Percentiles rank a stretch among this genome's conserved stretches.
Conservation (phyloP, 23 tunicate species). For the Styela plicata region DNA sequence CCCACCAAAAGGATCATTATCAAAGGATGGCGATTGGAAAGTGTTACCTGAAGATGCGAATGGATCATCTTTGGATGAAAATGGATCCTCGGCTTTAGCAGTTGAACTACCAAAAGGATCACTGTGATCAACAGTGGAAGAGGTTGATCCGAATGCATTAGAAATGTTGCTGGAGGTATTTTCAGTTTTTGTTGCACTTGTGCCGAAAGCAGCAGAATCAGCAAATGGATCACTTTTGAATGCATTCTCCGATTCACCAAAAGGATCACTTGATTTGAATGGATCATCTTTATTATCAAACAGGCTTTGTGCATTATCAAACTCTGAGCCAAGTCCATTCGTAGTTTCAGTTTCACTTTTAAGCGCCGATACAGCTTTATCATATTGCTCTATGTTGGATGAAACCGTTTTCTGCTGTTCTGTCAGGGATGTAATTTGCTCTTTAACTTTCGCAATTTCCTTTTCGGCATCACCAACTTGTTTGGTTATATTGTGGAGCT, state of each 20-base stretch:
- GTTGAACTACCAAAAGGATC: constrained; percentile 64
- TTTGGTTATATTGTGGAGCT: constrained; percentile 36
- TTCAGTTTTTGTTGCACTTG: neutral
- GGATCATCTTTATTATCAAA: constrained; percentile 11
- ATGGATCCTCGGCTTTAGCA: neutral
- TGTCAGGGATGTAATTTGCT: constrained; percentile 36
- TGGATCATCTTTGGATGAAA: constrained; percentile 8
- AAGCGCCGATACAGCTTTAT: constrained; percentile 70
- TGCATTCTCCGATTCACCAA: neutral
- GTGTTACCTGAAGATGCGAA: constrained; percentile 5
- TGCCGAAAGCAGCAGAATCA: neutral
- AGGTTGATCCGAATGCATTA: neutral
- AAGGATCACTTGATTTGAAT: neutral
- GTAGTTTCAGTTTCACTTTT: constrained; percentile 41
- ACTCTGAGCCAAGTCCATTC: neutral
- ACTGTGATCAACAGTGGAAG: constrained; percentile 53
- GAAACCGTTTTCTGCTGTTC: constrained; percentile 53
- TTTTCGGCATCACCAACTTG: constrained; percentile 52
- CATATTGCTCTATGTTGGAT: constrained; percentile 85
- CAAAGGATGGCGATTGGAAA: constrained; percentile 1
- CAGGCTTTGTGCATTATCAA: neutral
- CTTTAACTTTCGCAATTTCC: constrained; percentile 65
- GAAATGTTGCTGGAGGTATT: neutral
- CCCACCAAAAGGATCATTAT: constrained; percentile 67
- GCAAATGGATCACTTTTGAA: neutral